These are phyloP conservation scores for Poeciliopsis turneri DNA, from an alignment of 2,797 vertebrate genomes.

Conservation along the genomic window DNA sequence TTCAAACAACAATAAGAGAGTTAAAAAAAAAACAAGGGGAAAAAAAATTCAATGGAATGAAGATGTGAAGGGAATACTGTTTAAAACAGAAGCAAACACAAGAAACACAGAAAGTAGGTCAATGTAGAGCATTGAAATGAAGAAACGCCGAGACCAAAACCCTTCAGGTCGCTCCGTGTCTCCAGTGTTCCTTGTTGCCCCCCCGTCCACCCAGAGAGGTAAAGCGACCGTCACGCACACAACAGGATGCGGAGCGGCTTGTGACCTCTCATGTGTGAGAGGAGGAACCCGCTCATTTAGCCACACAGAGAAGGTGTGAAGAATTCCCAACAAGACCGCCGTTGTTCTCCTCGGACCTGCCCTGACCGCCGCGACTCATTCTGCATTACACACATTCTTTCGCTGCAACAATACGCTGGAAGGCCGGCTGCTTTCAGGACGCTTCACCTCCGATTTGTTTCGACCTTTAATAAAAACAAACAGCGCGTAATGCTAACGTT, in stretches of 20 bases:
- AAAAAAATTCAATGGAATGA: neutral
- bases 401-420: neutral
- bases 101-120: neutral
- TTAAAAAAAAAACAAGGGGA: neutral
- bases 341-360: conserved; percentile 1
- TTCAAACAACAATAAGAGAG: neutral
- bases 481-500: neutral
- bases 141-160: neutral
- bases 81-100: neutral
- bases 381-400: neutral
- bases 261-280: neutral
- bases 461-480: neutral
- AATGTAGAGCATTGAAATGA: neutral
- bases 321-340: neutral
- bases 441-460: neutral
- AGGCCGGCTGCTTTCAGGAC: neutral
- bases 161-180: neutral
- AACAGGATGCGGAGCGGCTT: neutral
- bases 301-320: neutral
- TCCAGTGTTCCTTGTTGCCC: neutral
- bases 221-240: neutral
- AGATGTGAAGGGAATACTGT: neutral
- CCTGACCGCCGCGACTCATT: neutral
- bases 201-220: neutral
- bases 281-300: neutral